Percentiles rank a stretch among this genome's conserved stretches.
phyloP scores from a whole-genome alignment of 2,888 invertebrate genomes.

The Unio delphinus region DNA sequence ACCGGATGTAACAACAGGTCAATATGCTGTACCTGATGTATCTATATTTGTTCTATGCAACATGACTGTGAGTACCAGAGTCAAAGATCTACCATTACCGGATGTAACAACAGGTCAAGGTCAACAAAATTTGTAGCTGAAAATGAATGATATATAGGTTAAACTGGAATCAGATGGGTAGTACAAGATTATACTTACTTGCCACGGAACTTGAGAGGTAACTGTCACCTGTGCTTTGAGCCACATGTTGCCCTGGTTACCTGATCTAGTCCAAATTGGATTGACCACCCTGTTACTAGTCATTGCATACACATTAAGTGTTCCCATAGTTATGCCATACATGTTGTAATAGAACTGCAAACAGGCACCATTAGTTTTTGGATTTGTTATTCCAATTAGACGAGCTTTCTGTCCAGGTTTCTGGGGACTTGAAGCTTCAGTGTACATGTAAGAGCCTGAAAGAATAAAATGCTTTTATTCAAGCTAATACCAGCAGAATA shows the following conservation, averaged over 20 bases:
- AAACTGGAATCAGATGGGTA: background rate
- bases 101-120: too few species aligned
- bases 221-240: slow-evolving; percentile 45
- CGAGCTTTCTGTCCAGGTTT: slow-evolving; percentile 40
- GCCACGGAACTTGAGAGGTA: slow-evolving; percentile 42
- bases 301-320: slow-evolving; percentile 41
- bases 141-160: too few species aligned
- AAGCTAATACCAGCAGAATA: too few species aligned
- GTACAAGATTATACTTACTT: slow-evolving; percentile 28
- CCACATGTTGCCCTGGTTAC: slow-evolving; percentile 56
- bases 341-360: slow-evolving; percentile 58
- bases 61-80: too few species aligned
- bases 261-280: slow-evolving; percentile 26
- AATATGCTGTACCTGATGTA: too few species aligned
- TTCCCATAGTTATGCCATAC: slow-evolving; percentile 49
- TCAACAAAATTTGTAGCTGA: too few species aligned
- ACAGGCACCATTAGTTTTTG: slow-evolving; percentile 39
- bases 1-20: too few species aligned
- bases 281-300: slow-evolving; percentile 29
- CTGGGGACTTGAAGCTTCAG: slow-evolving; percentile 42
- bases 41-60: too few species aligned
- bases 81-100: too few species aligned
- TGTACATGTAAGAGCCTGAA: slow-evolving; percentile 53
- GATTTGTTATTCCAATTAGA: slow-evolving; percentile 25
- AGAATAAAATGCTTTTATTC: background rate